Percentiles rank a stretch among this genome's conserved stretches.
Conservation (phyloP, 1,140 invertebrate genomes). For the Pseudoatta argentina region DNA sequence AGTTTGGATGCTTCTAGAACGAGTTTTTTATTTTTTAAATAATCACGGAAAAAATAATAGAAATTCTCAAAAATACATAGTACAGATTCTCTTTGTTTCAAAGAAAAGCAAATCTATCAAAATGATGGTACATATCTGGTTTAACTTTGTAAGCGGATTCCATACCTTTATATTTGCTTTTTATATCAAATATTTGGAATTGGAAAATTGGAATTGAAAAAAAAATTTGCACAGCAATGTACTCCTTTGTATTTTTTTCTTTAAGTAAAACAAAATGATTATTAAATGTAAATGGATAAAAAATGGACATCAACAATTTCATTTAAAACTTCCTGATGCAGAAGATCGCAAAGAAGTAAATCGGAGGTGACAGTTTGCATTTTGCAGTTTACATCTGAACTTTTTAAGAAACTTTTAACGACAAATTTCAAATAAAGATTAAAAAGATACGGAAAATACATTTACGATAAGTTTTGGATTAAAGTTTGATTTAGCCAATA, state of each 20-base stretch:
- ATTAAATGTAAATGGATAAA: slow-evolving; percentile 9
- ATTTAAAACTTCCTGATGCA: slow-evolving; percentile 20
- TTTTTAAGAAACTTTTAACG: slow-evolving; percentile 34
- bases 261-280: background rate
- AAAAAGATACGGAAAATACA: background rate
- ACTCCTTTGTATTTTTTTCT: background rate
- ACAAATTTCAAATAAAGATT: slow-evolving; percentile 37
- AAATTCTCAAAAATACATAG: background rate
- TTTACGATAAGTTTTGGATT: slow-evolving; percentile 34
- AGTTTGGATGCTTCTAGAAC: background rate
- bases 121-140: background rate
- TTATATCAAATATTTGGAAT: slow-evolving; percentile 31
- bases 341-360: background rate
- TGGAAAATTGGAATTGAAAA: slow-evolving; percentile 24
- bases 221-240: background rate
- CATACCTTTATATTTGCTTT: slow-evolving; percentile 27
- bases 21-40: slow-evolving; percentile 10
- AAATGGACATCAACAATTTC: background rate
- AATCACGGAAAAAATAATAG: background rate
- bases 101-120: background rate
- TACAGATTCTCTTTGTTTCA: background rate
- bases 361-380: slow-evolving; percentile 3
- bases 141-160: slow-evolving; percentile 8
- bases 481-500: slow-evolving; percentile 43
- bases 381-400: slow-evolving; percentile 15